Evolutionary conservation across 2,113 vertebrate species (phyloP).

Genomic region (Neopipo cinnamomea): DNA sequence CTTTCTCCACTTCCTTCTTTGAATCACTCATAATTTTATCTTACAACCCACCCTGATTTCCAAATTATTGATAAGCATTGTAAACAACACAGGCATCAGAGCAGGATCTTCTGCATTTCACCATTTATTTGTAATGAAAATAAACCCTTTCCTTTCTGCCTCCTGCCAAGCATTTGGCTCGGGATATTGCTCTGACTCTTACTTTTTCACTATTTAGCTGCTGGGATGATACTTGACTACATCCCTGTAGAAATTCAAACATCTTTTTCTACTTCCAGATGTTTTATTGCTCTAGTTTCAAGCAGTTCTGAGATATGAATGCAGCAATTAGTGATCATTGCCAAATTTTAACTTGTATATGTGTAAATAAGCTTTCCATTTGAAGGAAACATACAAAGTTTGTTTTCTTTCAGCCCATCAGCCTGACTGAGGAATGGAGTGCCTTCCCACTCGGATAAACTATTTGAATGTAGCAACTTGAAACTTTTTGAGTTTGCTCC

Average conservation of each 20-base stretch:
- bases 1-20: not conserved
- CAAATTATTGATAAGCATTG: not conserved
- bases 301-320: not conserved
- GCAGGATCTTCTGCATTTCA: not conserved
- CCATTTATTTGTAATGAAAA: not conserved
- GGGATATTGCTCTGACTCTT: not conserved
- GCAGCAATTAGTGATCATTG: not conserved
- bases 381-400: not conserved
- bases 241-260: not conserved
- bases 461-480: not conserved
- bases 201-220: not conserved
- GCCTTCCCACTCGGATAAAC: not conserved
- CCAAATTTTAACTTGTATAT: not conserved
- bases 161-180: not conserved
- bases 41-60: not conserved
- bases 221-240: not conserved
- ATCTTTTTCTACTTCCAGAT: not conserved
- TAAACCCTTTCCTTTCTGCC: not conserved
- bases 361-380: not conserved
- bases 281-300: not conserved
- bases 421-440: not conserved
- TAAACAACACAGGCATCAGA: not conserved
- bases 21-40: not conserved
- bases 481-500: not conserved
- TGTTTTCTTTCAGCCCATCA: not conserved